Evolutionary conservation across 2,888 invertebrate species (phyloP).

Genomic region (Chironomus tentans): DNA sequence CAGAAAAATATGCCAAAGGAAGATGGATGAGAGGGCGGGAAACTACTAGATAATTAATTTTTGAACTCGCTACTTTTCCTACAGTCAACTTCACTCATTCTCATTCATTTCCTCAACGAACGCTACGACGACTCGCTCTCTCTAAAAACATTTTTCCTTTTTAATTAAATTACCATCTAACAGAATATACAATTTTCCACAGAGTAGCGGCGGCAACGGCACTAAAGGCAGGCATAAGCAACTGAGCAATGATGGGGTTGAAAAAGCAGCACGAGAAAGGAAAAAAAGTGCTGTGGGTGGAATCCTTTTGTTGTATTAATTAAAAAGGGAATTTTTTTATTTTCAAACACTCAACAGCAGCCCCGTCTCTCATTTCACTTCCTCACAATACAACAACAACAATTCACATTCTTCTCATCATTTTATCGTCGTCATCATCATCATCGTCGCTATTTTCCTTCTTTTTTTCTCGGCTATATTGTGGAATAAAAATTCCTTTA

Average conservation of each 20-base stretch:
- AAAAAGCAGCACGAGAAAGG: not conserved
- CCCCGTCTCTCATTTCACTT: not conserved
- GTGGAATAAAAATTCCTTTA: not conserved
- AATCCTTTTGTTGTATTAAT: slow-evolving; percentile 27
- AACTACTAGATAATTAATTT: slow-evolving; percentile 22
- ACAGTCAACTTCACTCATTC: not conserved
- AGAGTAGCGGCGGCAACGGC: not conserved
- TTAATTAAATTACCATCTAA: slow-evolving; percentile 26
- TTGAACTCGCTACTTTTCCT: not conserved
- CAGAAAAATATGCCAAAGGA: not conserved
- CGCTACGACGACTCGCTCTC: not conserved
- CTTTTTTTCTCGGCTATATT: not conserved
- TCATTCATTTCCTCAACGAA: not conserved
- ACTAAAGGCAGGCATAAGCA: not conserved
- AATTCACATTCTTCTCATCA: not conserved
- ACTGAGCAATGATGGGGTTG: not conserved
- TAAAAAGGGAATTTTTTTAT: slow-evolving; percentile 8
- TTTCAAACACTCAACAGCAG: not conserved
- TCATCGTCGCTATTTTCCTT: not conserved
- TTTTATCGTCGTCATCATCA: not conserved
- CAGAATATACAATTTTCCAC: not conserved
- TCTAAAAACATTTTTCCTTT: slow-evolving; percentile 9
- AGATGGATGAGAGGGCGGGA: not conserved
- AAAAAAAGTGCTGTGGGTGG: not conserved
- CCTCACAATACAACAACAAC: not conserved